Evolutionary conservation across 2,888 invertebrate genomes (phyloP).

Genomic region (Proisotoma minuta): DNA sequence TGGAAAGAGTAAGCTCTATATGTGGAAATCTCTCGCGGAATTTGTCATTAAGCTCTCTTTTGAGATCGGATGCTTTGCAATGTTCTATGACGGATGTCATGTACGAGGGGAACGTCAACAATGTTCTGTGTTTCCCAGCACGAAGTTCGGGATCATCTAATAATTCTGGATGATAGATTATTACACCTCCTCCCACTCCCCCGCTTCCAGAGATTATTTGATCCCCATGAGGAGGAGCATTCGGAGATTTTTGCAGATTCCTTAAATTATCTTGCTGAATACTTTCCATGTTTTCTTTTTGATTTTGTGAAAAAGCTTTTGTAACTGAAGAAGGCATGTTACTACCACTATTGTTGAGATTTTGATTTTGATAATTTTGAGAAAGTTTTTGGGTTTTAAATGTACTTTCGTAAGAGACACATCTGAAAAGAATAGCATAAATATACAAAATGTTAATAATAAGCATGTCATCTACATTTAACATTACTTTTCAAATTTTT

Average conservation of each 20-base stretch:
- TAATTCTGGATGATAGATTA: slow-evolving; percentile 73
- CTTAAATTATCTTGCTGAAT: neutral
- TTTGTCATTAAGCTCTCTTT: slow-evolving; percentile 95
- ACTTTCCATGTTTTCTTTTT: no score
- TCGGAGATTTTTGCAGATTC: slow-evolving; percentile 1
- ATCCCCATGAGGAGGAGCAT: neutral
- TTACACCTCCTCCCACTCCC: slow-evolving; percentile 5
- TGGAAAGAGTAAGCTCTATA: slow-evolving; percentile 89
- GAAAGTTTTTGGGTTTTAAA: neutral
- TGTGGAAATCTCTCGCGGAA: slow-evolving; percentile 92
- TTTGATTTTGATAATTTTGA: neutral
- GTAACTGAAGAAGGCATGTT: no score
- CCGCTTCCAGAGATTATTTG: neutral
- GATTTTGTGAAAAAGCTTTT: no score
- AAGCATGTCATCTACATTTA: neutral
- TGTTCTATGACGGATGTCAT: slow-evolving; percentile 84
- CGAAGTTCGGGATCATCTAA: slow-evolving; percentile 72
- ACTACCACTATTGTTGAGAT: neutral
- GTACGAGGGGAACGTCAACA: slow-evolving; percentile 65
- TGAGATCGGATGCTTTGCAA: slow-evolving; percentile 88
- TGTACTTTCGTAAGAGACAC: slow-evolving; percentile 10
- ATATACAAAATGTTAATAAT: no score
- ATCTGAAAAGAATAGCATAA: slow-evolving; percentile 49
- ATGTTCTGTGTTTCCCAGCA: slow-evolving; percentile 79
- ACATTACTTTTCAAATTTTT: neutral